A percentile compares a stretch with the other conserved stretches of the same genome.
Conservation (phyloP, 2,113 vertebrate species). For the Anhinga anhinga region DNA sequence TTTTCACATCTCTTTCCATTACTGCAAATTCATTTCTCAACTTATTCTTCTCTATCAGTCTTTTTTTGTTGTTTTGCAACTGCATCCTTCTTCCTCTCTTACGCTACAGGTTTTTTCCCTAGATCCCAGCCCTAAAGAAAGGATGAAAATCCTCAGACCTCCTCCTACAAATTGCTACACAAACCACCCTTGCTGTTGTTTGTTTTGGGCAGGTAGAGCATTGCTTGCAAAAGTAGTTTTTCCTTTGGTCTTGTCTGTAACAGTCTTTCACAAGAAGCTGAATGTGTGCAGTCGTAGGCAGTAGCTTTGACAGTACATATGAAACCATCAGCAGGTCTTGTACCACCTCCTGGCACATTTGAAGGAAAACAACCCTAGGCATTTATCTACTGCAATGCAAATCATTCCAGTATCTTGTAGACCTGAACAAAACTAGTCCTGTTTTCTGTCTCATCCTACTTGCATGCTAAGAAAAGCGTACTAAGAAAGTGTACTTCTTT, state of each 20-base stretch:
- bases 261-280: conserved; percentile 45
- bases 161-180: neutral
- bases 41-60: neutral
- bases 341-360: conserved; percentile 5
- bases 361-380: conserved; percentile 45
- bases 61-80: neutral
- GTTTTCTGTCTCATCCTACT: neutral
- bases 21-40: neutral
- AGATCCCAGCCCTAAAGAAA: neutral
- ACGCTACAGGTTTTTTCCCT: neutral
- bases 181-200: conserved; percentile 19
- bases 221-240: conserved; percentile 27
- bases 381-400: neutral
- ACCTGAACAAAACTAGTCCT: neutral
- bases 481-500: neutral
- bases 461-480: neutral
- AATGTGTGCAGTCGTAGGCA: conserved; percentile 13
- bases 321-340: neutral
- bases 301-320: neutral
- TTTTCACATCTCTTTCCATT: neutral
- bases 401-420: neutral
- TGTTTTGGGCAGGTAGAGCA: neutral
- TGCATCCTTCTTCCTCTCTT: neutral
- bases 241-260: neutral
- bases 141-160: neutral